Evolutionary conservation across 2,888 invertebrate genomes (phyloP).

Genomic region (Bellardia pandia): DNA sequence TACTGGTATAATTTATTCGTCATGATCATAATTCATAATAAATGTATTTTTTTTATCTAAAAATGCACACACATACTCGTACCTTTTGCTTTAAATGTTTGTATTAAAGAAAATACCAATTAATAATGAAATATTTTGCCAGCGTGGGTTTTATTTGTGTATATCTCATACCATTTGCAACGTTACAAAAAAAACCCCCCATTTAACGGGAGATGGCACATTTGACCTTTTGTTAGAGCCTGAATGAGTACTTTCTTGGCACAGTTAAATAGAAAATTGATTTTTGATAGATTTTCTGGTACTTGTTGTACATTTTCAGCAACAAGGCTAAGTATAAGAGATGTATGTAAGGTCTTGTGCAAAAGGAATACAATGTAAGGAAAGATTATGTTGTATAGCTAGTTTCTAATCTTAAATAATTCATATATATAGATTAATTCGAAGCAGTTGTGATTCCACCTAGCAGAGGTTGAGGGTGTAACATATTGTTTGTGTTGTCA

Average conservation of each 20-base stretch:
- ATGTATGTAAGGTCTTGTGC: too few species aligned
- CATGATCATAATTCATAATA: constrained; percentile 49
- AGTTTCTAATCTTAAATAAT: too few species aligned
- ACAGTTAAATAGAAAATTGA: background rate
- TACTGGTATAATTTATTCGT: constrained; percentile 32
- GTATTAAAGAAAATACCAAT: background rate
- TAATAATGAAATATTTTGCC: background rate
- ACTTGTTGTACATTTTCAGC: background rate
- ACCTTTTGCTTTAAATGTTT: constrained; percentile 35
- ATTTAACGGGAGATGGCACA: background rate
- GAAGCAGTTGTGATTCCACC: too few species aligned
- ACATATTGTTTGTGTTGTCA: too few species aligned
- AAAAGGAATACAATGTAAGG: too few species aligned
- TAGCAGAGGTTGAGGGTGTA: too few species aligned
- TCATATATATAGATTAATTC: too few species aligned
- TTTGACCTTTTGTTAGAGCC: background rate
- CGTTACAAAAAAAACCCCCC: background rate
- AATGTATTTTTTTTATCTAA: constrained; percentile 45
- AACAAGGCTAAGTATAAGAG: too few species aligned
- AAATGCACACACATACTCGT: background rate
- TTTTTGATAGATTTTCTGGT: background rate
- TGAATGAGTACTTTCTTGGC: background rate
- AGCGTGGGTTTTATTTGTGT: constrained; percentile 4
- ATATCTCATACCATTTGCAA: background rate
- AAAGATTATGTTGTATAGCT: too few species aligned